Evolutionary conservation across 2,113 vertebrate species (phyloP).

Genomic region (Dermatemys mawii): DNA sequence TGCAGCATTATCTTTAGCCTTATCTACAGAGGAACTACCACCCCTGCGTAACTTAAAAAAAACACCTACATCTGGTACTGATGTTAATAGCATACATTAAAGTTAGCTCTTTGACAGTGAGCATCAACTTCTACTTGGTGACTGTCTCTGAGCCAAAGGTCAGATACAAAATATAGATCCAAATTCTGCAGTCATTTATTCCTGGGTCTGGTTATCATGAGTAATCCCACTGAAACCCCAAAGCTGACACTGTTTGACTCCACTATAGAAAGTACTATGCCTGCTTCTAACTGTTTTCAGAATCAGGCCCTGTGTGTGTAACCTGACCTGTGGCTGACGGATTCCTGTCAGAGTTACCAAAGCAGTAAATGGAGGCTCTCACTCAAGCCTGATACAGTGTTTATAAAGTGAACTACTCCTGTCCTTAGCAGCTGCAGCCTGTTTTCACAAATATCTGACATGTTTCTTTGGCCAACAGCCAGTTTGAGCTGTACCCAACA

Average conservation of each 20-base stretch:
- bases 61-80: background rate
- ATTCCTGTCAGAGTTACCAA: slow-evolving; percentile 38
- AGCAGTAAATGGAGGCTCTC: slow-evolving; percentile 17
- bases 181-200: background rate
- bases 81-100: background rate
- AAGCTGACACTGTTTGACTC: background rate
- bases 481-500: slow-evolving; percentile 71
- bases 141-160: background rate
- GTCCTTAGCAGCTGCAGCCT: slow-evolving; percentile 80
- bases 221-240: background rate
- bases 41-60: background rate
- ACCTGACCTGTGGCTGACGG: slow-evolving; percentile 56
- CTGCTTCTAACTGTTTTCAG: background rate
- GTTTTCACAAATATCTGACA: slow-evolving; percentile 86
- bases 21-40: background rate
- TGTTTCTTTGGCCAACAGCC: slow-evolving; percentile 74
- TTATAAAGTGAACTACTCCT: slow-evolving; percentile 38
- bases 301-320: slow-evolving; percentile 10
- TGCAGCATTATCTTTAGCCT: background rate
- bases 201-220: background rate
- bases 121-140: background rate
- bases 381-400: slow-evolving; percentile 12
- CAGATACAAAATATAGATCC: background rate
- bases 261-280: background rate
- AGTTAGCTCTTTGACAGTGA: background rate